phyloP scores from a whole-genome alignment of 2,797 vertebrate species.

The Typhlichthys subterraneus region DNA sequence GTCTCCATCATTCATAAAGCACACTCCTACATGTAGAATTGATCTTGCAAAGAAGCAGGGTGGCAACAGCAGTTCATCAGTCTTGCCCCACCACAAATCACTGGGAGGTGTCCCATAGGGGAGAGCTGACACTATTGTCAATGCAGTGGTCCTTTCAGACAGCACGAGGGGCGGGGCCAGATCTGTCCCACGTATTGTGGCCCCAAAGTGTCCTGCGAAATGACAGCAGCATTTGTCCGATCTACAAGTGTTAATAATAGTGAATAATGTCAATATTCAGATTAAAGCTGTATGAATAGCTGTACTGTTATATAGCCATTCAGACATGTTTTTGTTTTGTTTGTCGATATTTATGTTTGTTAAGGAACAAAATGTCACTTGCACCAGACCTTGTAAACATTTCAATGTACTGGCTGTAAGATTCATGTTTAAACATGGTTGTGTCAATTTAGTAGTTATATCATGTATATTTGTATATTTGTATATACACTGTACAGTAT shows the following conservation, averaged over 20 bases:
- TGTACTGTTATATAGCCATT: background rate
- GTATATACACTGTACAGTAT: background rate
- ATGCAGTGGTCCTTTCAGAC: conserved; percentile 59
- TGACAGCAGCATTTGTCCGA: background rate
- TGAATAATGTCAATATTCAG: background rate
- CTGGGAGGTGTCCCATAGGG: conserved; percentile 60
- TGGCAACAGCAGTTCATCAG: conserved; percentile 80
- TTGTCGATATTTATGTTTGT: no score
- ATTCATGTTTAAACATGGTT: no score
- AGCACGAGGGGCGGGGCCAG: conserved; percentile 62
- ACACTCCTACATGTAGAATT: conserved; percentile 77
- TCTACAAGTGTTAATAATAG: conserved; percentile 8
- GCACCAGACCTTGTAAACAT: no score
- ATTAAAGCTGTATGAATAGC: conserved; percentile 7
- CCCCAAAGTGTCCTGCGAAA: conserved; percentile 45
- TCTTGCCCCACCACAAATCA: conserved; percentile 76
- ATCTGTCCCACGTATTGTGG: conserved; percentile 42
- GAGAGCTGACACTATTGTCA: conserved; percentile 73
- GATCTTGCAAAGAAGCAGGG: conserved; percentile 78
- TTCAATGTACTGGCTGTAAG: no score
- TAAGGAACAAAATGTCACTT: no score
- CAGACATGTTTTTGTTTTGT: no score
- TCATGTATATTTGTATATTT: background rate
- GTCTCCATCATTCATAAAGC: conserved; percentile 81
- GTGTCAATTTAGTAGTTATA: no score